Conservation (phyloP, 2,888 invertebrate species). For the Drosophila algonquin region DNA sequence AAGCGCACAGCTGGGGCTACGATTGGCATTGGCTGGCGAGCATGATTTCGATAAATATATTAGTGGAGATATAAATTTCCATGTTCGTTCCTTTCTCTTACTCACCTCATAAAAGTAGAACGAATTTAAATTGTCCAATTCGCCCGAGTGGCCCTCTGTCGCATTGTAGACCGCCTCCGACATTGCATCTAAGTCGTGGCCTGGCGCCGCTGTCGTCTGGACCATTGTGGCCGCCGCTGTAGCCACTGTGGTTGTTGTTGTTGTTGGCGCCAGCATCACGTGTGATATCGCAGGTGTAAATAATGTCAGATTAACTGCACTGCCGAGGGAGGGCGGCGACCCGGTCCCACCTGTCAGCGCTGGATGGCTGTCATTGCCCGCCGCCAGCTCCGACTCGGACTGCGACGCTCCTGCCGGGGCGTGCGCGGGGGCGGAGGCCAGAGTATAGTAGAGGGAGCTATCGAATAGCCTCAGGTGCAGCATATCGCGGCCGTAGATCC, state of each 20-base stretch:
- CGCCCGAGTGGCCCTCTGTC: conserved; percentile 53
- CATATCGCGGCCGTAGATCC: conserved; percentile 42
- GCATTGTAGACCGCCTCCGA: conserved; percentile 47
- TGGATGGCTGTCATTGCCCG: conserved; percentile 55
- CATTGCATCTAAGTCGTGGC: conserved; percentile 47
- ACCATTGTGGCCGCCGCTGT: conserved; percentile 73
- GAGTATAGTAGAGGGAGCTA: conserved; percentile 65
- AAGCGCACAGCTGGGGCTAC: conserved; percentile 28
- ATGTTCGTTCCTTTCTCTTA: conserved; percentile 7
- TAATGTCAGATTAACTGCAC: conserved; percentile 70
- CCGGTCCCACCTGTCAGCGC: conserved; percentile 34
- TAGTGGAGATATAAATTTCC: conserved; percentile 21
- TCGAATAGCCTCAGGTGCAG: conserved; percentile 71
- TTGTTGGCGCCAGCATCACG: conserved; percentile 80
- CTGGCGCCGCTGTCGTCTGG: conserved; percentile 46
- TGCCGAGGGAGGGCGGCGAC: conserved; percentile 33
- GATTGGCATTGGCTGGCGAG: neutral
- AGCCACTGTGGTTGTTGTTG: conserved; percentile 36
- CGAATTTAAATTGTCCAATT: conserved; percentile 81
- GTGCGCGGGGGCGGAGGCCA: conserved; percentile 56
- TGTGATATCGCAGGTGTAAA: conserved; percentile 81
- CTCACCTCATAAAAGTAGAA: conserved; percentile 84
- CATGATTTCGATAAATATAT: conserved; percentile 56
- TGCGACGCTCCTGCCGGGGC: conserved; percentile 15
- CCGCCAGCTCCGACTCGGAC: conserved; percentile 8